phyloP scores from a whole-genome alignment of 1,140 invertebrate species.

The Drosophila chauvacae region DNA sequence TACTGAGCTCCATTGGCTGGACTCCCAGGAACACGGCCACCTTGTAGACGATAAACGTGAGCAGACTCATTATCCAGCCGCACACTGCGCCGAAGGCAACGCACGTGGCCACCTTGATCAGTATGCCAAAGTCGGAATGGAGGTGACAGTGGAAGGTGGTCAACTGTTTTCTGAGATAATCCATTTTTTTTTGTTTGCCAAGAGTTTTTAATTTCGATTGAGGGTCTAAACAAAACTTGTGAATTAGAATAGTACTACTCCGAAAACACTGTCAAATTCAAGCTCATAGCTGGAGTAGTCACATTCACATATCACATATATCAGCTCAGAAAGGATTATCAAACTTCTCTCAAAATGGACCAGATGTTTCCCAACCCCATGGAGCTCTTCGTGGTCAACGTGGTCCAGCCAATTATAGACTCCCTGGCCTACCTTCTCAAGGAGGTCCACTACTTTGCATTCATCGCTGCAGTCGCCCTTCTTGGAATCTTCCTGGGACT shows the following conservation, averaged over 20 bases:
- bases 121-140: slow-evolving; percentile 50
- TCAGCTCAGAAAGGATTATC: neutral
- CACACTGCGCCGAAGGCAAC: slow-evolving; percentile 62
- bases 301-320: neutral
- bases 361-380: slow-evolving; percentile 55
- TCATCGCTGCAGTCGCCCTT: slow-evolving; percentile 8
- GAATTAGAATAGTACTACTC: neutral
- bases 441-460: slow-evolving; percentile 48
- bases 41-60: slow-evolving; percentile 52
- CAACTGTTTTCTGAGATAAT: slow-evolving; percentile 53
- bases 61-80: slow-evolving; percentile 57
- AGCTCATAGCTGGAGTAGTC: neutral
- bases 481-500: slow-evolving; percentile 47
- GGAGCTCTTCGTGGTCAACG: slow-evolving; percentile 34
- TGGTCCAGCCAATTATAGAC: slow-evolving; percentile 57
- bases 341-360: neutral
- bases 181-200: slow-evolving; percentile 28
- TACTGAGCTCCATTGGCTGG: slow-evolving; percentile 3
- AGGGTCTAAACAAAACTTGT: neutral
- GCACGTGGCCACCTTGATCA: slow-evolving; percentile 58
- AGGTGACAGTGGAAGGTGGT: slow-evolving; percentile 47
- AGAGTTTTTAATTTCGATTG: slow-evolving; percentile 19
- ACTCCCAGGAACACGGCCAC: slow-evolving; percentile 28
- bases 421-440: slow-evolving; percentile 28
- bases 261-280: neutral